A percentile compares a stretch with the other conserved stretches of the same genome.
Conservation (phyloP, 2,888 invertebrate genomes). For the Psylliodes chrysocephalus region DNA sequence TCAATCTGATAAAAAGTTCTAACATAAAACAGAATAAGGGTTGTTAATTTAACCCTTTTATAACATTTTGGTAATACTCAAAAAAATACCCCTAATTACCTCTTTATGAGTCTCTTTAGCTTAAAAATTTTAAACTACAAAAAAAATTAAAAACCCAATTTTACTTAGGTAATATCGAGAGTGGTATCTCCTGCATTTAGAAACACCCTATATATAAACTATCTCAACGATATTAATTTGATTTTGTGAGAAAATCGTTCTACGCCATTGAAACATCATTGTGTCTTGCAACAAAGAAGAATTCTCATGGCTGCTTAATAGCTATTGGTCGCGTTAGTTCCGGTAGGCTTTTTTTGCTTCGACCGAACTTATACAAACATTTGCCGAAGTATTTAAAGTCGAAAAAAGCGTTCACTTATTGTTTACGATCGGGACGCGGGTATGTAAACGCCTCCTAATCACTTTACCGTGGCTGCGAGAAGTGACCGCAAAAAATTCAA, state of each 20-base stretch:
- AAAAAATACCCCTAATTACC: too few species aligned
- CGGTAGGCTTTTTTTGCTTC: conserved; percentile 54
- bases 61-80: too few species aligned
- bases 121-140: too few species aligned
- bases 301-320: conserved; percentile 62
- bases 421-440: conserved; percentile 27
- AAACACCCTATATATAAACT: too few species aligned
- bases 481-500: conserved; percentile 28
- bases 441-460: conserved; percentile 42
- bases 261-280: conserved; percentile 40
- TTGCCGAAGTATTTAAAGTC: conserved; percentile 46
- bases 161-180: too few species aligned
- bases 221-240: too few species aligned
- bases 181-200: too few species aligned
- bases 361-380: conserved; percentile 52
- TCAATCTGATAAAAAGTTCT: too few species aligned
- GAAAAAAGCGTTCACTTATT: conserved; percentile 45
- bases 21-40: too few species aligned
- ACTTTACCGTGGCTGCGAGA: conserved; percentile 27
- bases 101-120: too few species aligned
- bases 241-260: background rate
- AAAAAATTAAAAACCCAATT: too few species aligned
- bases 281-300: conserved; percentile 53
- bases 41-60: too few species aligned
- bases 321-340: conserved; percentile 60